Base-by-base conservation (phyloP, 2,797 vertebrate species). In the Onychomys arenicola region DNA sequence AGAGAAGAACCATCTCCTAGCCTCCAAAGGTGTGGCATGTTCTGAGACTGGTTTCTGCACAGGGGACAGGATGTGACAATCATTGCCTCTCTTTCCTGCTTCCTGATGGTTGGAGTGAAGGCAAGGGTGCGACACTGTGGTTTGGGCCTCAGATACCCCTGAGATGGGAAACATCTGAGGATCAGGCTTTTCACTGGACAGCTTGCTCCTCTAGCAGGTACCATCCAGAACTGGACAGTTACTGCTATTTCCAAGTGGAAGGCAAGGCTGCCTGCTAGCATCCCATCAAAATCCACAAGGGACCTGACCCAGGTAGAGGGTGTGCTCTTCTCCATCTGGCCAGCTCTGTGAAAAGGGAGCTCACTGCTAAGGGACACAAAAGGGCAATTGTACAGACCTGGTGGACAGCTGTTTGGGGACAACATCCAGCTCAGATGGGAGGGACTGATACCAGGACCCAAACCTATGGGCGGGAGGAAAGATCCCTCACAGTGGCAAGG, bases 191-290 rank as follows among this genome's bases (percentile, higher is more conserved):
- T 11, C 6, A 8, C 1, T 34, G n/a, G 29, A 29, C 16, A 14
- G 43, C 17, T 84, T 21, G 55, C 29, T 25, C 55, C 46, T 25
- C 52, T 19, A 27, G 65, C 6, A 46, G 23, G 34, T 0, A 12
- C 12, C 12, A 32, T 34, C 0, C 10, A 0, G 43, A 90, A n/a
- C 6, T 10, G 37, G 17, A 2, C 4, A 17, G 16, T 21, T 49
- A 25, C 43, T 0, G 27, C 27, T 34, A 40, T 6, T 65, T 46
- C 6, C 1, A 11, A 67, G 14, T 4, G 7, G 6, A 32, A 80
- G 46, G 11, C 57, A 57, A 57, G 46, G 40, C 37, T 49, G 32
- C 71, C 29, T 0, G 5, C 32, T 9, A 65, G 1, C 21, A 4
- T 21, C 25, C 37, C 21, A 27, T 40, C 25, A 87, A 49, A 21